Evolutionary conservation across 2,113 vertebrate genomes (phyloP), one percentile per base, ranked within the genome.

Genomic region (Taxidea taxus): DNA sequence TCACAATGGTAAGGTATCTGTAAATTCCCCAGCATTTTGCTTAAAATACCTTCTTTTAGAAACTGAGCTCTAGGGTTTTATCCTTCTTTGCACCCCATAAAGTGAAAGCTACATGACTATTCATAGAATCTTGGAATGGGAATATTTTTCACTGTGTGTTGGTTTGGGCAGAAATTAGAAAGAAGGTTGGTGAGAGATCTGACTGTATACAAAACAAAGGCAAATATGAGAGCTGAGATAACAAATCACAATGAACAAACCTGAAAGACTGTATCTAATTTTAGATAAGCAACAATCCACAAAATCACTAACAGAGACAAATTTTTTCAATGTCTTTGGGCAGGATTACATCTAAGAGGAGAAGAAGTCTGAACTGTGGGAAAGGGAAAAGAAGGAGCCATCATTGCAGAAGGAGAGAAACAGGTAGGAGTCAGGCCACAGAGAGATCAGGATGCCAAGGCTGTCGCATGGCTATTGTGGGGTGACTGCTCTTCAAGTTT

Each of bases 21-120:
- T 54, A 95, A 92, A 54, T 86, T 77, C 44, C 21, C 21, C 60
- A 34, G n/a, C 21, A 31, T 74, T 82, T 88, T 56, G 47, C 20
- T 95, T 93, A 68, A 81, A 92, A 75, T 75, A 95, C 3, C 44
- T 96, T 96, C 29, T 66, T 80, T 92, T 93, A 85, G 68, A 97
- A 94, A 58, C 23, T 42, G 72, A 92, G 87, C 15, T 80, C 75
- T 74, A 80, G 58, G 62, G 47, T n/a, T 51, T 12, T 49, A 60
- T 47, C 60, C 51, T 77, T 49, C 37, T 82, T 39, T 60, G 56
- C 74, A 10, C 56, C 12, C 74, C 7, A 37, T 62, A 56, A 68
- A 95, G 87, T 80, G 68, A 44, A 97, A 97, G 37, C 18, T 44
- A 39, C 37, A 15, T 54, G 34, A 34, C 39, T 68, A 81, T 87